Conservation (phyloP, 2,888 invertebrate species). For the Drosophila kuntzei region DNA sequence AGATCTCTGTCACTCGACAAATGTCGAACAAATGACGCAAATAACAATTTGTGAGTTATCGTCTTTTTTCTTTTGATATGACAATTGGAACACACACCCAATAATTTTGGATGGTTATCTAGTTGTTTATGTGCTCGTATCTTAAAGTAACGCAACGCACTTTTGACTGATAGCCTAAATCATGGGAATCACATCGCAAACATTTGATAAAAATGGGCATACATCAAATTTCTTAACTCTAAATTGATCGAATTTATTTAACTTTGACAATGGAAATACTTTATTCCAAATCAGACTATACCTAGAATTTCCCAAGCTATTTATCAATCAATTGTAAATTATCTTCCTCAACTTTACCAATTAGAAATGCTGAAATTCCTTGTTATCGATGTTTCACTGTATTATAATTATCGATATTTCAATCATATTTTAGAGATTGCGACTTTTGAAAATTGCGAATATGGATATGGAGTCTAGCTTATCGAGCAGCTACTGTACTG, state of each 20-base stretch:
- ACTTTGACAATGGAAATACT: not conserved
- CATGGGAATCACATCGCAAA: constrained; percentile 22
- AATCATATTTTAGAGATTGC: not conserved
- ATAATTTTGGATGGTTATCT: constrained; percentile 32
- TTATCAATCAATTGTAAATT: not conserved
- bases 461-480: no score
- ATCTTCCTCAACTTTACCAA: no score
- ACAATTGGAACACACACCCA: constrained; percentile 9
- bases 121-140: not conserved
- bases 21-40: constrained; percentile 10
- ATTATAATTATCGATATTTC: no score
- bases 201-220: constrained; percentile 10
- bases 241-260: constrained; percentile 2
- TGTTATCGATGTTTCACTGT: no score
- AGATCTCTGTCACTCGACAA: not conserved
- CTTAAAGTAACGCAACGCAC: no score
- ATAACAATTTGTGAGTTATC: constrained; percentile 9
- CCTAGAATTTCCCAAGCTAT: not conserved
- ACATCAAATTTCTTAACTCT: not conserved
- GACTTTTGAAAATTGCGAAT: no score
- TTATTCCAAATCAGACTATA: not conserved
- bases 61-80: constrained; percentile 13
- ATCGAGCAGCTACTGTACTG: no score
- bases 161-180: constrained; percentile 23
- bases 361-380: no score